These are phyloP conservation scores for Mionectes olivaceus DNA, from an alignment of 2,797 vertebrate species.

Conservation along the genomic window DNA sequence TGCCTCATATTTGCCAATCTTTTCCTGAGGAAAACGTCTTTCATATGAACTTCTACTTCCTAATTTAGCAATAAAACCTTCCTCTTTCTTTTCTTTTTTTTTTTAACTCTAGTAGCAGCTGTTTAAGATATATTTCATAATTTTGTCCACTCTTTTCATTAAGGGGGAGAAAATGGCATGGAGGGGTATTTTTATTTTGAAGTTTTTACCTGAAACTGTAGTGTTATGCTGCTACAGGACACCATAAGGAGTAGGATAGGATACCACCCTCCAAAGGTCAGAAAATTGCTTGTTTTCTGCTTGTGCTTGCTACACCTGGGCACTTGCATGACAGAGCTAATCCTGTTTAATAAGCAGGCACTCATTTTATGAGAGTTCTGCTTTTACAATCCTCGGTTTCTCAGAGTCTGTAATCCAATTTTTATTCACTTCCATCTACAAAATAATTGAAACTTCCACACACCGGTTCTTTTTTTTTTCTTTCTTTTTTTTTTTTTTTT, in stretches of 20 bases:
- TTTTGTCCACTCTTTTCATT: neutral
- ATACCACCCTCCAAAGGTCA: neutral
- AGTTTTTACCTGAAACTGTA: neutral
- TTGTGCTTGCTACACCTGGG: neutral
- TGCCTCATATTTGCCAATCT: slow-evolving; percentile 21
- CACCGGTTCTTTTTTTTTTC: neutral
- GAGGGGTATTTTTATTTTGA: neutral
- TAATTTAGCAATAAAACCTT: slow-evolving; percentile 61
- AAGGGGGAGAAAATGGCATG: too few relatives aligned
- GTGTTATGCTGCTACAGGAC: neutral
- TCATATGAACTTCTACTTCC: slow-evolving; percentile 44
- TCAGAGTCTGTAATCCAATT: slow-evolving; percentile 31
- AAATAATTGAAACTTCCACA: neutral
- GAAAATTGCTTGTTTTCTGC: neutral
- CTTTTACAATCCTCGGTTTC: slow-evolving; percentile 6
- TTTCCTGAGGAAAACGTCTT: slow-evolving; percentile 49
- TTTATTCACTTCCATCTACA: slow-evolving; percentile 19
- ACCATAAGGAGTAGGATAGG: neutral
- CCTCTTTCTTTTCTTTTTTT: neutral
- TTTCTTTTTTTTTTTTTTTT: neutral
- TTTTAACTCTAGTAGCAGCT: neutral
- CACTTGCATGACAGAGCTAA: neutral
- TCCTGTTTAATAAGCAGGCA: slow-evolving; percentile 35
- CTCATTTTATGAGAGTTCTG: slow-evolving; percentile 4
- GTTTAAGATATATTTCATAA: slow-evolving; percentile 36